Evolutionary conservation across 2,888 invertebrate species (phyloP), one percentile per base, ranked within the genome.

Genomic region (Scrobipalpa costella): DNA sequence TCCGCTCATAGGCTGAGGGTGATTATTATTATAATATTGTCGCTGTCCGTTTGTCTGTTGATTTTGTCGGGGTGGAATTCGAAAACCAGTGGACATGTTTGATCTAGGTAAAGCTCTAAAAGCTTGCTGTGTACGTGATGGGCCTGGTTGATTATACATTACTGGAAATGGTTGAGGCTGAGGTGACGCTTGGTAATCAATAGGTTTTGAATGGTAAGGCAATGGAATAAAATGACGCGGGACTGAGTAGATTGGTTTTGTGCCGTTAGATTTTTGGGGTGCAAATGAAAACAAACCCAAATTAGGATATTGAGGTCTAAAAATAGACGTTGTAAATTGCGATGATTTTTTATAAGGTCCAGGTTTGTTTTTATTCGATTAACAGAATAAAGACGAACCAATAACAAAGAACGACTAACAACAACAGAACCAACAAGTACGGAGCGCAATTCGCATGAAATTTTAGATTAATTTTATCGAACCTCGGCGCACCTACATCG

Each of bases 11-110:
- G n/a, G n/a, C n/a, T n/a, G n/a, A n/a, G n/a, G n/a, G n/a, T n/a
- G n/a, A n/a, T n/a, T n/a, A n/a, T n/a, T n/a, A n/a, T n/a, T n/a
- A n/a, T n/a, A n/a, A n/a, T n/a, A n/a, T n/a, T n/a, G n/a, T n/a
- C n/a, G n/a, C n/a, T n/a, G n/a, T n/a, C n/a, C n/a, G n/a, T n/a
- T n/a, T n/a, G n/a, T n/a, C n/a, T n/a, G n/a, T n/a, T n/a, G n/a
- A n/a, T n/a, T n/a, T n/a, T n/a, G n/a, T n/a, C n/a, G n/a, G n/a
- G n/a, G n/a, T 47, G 44, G 9, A n/a, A 47, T 47, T 47, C 44
- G 7, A 47, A 47, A 47, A n/a, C 44, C 44, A n/a, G 44, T 47
- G 9, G 44, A 47, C 44, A 47, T 47, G n/a, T 47, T 47, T 8
- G 44, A 47, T 9, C 44, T 3, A 9, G 44, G 44, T n/a, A 47